Evolutionary conservation across 92 coral and sea anemone species (phyloP).

Genomic region (Pocillopora grandis): DNA sequence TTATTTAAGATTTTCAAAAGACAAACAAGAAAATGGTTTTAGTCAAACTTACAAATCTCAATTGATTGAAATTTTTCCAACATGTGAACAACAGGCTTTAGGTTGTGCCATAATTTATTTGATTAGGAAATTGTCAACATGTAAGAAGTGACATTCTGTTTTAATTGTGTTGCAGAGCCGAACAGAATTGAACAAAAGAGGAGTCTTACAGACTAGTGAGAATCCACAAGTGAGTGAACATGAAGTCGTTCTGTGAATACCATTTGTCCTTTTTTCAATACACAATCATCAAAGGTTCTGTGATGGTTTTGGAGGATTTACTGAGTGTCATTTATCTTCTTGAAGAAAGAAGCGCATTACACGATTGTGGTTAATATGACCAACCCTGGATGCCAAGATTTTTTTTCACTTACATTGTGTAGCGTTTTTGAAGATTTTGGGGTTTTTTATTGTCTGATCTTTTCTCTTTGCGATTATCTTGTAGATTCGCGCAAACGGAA

Average conservation of each 20-base stretch:
- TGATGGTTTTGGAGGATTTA: no score
- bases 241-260: not conserved
- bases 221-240: not conserved
- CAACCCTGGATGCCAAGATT: no score
- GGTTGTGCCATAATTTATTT: not conserved
- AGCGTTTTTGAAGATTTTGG: not conserved
- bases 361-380: no score
- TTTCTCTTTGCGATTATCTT: not conserved
- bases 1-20: not conserved
- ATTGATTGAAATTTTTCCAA: no score
- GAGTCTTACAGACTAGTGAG: constrained; percentile 20
- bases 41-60: no score
- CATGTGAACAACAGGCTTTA: not conserved
- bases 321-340: no score
- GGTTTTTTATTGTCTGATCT: not conserved
- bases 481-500: constrained; percentile 19
- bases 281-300: no score
- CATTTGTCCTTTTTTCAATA: not conserved
- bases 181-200: constrained; percentile 24
- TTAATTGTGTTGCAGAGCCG: constrained; percentile 1
- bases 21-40: no score
- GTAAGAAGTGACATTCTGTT: not conserved
- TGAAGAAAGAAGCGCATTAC: no score
- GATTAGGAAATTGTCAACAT: not conserved
- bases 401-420: no score